phyloP scores from a whole-genome alignment of 2,888 invertebrate genomes.

The Plebejus melissa region DNA sequence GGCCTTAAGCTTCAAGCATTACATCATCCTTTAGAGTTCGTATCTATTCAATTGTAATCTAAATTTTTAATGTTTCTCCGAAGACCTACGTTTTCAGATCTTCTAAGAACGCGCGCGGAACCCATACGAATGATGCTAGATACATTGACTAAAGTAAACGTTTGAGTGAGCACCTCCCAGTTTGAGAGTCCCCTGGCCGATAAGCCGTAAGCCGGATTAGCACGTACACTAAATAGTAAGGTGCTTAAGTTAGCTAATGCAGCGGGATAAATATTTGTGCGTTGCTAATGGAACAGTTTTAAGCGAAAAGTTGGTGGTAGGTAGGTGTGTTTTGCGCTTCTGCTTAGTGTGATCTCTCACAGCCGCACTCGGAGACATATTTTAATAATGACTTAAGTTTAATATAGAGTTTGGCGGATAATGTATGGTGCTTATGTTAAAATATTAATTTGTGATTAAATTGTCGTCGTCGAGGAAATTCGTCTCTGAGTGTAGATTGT shows the following conservation, averaged over 20 bases:
- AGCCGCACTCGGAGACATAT: no score
- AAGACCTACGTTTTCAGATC: conserved; percentile 22
- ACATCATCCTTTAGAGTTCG: neutral
- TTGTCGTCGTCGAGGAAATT: no score
- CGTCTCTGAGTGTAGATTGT: no score
- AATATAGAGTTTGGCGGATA: no score
- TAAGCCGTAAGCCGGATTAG: conserved; percentile 38
- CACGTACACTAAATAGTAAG: conserved; percentile 24
- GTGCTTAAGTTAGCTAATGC: conserved; percentile 14
- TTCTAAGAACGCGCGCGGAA: conserved; percentile 25
- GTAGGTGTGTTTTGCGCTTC: neutral
- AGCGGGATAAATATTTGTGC: conserved; percentile 12
- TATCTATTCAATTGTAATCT: conserved; percentile 1
- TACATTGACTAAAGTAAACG: conserved; percentile 28
- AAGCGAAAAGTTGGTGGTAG: neutral
- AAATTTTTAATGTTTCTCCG: conserved; percentile 21
- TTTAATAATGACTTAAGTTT: no score
- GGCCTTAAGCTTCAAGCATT: neutral
- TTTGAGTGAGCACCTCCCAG: conserved; percentile 26
- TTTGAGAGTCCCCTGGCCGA: conserved; percentile 30
- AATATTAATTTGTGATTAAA: no score
- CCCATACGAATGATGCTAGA: conserved; percentile 27
- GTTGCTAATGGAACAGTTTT: neutral
- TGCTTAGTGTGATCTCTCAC: no score
- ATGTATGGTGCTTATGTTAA: no score